Evolutionary conservation across 2,888 invertebrate genomes (phyloP).

Genomic region (Ochlodes sylvanus): DNA sequence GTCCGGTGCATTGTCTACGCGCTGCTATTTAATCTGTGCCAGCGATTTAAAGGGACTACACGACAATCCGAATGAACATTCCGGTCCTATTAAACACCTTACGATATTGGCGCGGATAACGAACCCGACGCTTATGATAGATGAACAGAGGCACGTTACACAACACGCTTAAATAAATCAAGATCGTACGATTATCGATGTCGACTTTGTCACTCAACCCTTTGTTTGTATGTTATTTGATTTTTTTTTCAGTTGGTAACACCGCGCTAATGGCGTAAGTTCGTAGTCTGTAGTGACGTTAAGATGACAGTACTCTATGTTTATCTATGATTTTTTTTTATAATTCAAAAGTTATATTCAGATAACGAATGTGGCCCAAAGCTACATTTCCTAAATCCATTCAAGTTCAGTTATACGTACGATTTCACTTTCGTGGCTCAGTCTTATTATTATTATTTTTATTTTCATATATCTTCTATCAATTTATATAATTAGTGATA

Average conservation of each 20-base stretch:
- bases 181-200: constrained; percentile 67
- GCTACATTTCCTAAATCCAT: background rate
- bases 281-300: constrained; percentile 58
- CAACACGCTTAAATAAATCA: constrained; percentile 69
- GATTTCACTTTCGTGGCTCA: too few relatives aligned
- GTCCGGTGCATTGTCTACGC: constrained; percentile 16
- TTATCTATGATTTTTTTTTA: constrained; percentile 46
- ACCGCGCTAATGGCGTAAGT: constrained; percentile 59
- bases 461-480: too few relatives aligned
- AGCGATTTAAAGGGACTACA: constrained; percentile 17
- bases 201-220: constrained; percentile 69
- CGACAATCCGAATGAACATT: constrained; percentile 38
- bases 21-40: constrained; percentile 26
- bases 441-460: too few relatives aligned
- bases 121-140: constrained; percentile 59
- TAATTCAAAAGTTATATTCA: background rate
- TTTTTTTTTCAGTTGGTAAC: constrained; percentile 58
- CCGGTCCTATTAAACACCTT: constrained; percentile 54
- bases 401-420: background rate
- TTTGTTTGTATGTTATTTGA: constrained; percentile 55
- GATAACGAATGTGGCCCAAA: background rate
- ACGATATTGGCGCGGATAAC: constrained; percentile 61
- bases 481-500: too few relatives aligned
- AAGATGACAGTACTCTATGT: constrained; percentile 59
- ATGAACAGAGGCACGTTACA: constrained; percentile 61